A percentile compares a stretch with the other conserved stretches of the same genome.
These are phyloP conservation scores for Cerastoderma edule DNA, from an alignment of 2,888 invertebrate genomes.

Conservation along the genomic window DNA sequence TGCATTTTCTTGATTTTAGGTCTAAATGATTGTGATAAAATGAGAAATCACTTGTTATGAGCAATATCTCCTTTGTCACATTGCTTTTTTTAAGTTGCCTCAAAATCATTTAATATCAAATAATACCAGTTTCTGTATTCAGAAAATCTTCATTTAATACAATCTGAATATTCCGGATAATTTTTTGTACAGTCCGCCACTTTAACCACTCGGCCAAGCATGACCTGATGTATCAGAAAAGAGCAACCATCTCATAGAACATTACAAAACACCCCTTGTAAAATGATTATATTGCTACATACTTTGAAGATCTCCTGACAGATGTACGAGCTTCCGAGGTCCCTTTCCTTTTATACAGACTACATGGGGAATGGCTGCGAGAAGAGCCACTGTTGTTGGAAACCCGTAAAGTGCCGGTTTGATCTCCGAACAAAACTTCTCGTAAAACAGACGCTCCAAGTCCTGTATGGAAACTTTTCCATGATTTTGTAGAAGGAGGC, in stretches of 20 bases:
- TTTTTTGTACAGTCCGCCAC: too few species aligned
- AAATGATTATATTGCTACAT: too few species aligned
- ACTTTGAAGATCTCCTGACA: slow-evolving; percentile 69
- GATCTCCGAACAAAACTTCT: slow-evolving; percentile 84
- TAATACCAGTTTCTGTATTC: too few species aligned
- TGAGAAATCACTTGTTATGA: not conserved
- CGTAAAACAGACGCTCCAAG: slow-evolving; percentile 74
- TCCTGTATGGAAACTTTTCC: slow-evolving; percentile 84
- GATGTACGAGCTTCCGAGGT: slow-evolving; percentile 63
- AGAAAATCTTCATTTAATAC: too few species aligned
- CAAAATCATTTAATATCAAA: too few species aligned
- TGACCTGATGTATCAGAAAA: too few species aligned
- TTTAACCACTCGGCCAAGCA: too few species aligned
- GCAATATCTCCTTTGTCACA: not conserved
- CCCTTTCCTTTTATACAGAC: slow-evolving; percentile 85
- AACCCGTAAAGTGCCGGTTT: slow-evolving; percentile 86
- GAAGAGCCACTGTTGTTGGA: slow-evolving; percentile 85
- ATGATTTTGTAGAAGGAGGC: slow-evolving; percentile 85
- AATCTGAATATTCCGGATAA: too few species aligned
- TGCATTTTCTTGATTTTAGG: too few species aligned
- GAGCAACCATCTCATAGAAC: too few species aligned
- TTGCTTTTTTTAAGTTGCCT: too few species aligned
- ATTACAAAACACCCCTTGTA: too few species aligned
- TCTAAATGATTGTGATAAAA: not conserved
- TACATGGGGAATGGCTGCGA: slow-evolving; percentile 86